Evolutionary conservation across 2,888 invertebrate genomes (phyloP).

Genomic region (Amblyjoppa proteus): DNA sequence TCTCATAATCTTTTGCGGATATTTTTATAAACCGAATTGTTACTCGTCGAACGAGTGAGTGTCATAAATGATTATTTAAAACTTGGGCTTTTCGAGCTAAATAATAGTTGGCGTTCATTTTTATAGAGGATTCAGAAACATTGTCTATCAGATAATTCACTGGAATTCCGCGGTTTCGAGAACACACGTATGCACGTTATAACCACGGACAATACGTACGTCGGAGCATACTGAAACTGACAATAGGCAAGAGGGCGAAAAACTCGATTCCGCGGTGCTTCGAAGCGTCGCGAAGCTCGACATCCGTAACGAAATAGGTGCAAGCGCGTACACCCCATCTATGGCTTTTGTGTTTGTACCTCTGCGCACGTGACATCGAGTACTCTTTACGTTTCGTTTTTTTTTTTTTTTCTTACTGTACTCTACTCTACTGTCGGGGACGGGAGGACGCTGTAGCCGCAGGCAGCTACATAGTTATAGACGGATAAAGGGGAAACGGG

Average conservation of each 20-base stretch:
- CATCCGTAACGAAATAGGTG: constrained; percentile 33
- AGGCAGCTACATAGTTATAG: background rate
- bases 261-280: constrained; percentile 30
- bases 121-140: background rate
- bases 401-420: background rate
- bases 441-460: background rate
- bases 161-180: background rate
- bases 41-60: background rate
- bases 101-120: background rate
- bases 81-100: background rate
- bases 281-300: constrained; percentile 30
- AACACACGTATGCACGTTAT: constrained; percentile 1
- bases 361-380: constrained; percentile 28
- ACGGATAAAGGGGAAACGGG: constrained; percentile 1
- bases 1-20: background rate
- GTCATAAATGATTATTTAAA: background rate
- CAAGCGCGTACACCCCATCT: constrained; percentile 1
- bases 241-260: constrained; percentile 23
- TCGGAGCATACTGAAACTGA: constrained; percentile 1
- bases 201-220: background rate
- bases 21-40: background rate
- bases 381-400: constrained; percentile 6
- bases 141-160: background rate
- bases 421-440: background rate
- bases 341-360: background rate